Evolutionary conservation across 2,888 invertebrate genomes (phyloP).

Genomic region (Eumacrocentrus americanus): DNA sequence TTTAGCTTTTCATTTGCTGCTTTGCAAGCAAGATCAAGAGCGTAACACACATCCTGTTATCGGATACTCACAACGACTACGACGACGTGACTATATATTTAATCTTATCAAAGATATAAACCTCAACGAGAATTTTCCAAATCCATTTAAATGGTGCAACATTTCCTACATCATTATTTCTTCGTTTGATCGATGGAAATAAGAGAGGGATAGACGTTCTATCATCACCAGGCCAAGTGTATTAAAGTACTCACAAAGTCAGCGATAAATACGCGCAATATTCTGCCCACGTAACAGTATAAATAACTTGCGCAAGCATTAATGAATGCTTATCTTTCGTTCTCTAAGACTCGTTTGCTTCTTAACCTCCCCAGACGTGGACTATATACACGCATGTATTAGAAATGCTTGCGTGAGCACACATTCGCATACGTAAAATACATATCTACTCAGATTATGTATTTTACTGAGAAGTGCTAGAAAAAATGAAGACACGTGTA

Average conservation of each 20-base stretch:
- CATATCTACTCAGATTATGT: neutral
- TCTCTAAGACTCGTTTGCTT: neutral
- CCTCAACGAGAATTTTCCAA: no score
- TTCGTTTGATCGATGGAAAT: no score
- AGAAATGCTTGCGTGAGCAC: conserved; percentile 6
- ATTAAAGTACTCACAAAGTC: conserved; percentile 8
- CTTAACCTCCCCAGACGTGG: neutral
- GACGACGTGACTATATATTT: no score
- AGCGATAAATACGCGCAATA: conserved; percentile 41
- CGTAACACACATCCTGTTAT: neutral
- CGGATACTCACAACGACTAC: neutral
- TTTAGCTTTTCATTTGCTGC: neutral
- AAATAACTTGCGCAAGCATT: conserved; percentile 57
- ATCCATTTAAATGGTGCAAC: no score
- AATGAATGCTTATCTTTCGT: conserved; percentile 52
- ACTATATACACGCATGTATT: neutral
- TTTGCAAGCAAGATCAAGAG: conserved; percentile 2
- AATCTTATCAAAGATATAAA: no score
- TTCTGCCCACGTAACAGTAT: conserved; percentile 48
- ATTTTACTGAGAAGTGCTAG: neutral
- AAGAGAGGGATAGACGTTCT: no score
- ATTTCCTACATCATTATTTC: no score
- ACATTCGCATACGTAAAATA: neutral
- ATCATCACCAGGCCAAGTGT: no score
- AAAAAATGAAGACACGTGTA: neutral